A percentile compares a stretch with the other conserved stretches of the same genome.
Evolutionary conservation across 2,113 vertebrate species (phyloP).

Genomic region (Anhinga rufa): DNA sequence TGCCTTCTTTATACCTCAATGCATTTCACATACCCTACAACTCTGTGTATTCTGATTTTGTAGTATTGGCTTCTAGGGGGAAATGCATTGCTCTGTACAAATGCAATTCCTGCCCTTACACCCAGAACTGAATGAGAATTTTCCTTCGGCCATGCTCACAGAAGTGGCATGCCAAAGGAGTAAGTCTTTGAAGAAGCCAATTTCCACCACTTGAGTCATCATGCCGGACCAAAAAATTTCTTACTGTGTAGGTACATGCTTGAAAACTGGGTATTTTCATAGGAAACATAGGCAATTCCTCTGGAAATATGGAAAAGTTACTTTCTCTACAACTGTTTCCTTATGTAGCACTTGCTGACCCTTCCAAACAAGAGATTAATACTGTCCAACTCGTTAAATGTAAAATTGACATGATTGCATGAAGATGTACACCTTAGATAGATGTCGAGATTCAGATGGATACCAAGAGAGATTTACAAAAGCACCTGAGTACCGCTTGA

Average conservation of each 20-base stretch:
- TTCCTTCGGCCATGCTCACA: neutral
- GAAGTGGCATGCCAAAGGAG: neutral
- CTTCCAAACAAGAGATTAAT: neutral
- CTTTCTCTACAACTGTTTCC: neutral
- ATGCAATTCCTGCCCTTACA: neutral
- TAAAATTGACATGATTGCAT: neutral
- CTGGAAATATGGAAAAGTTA: neutral
- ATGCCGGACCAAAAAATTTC: neutral
- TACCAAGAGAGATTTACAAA: neutral
- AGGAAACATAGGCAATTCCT: neutral
- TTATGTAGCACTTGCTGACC: neutral
- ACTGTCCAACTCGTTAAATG: neutral
- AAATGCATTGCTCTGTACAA: neutral
- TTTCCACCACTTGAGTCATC: neutral
- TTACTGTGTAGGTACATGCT: neutral
- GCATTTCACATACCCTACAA: neutral
- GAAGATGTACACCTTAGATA: neutral
- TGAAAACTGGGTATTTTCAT: neutral
- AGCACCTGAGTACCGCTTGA: neutral
- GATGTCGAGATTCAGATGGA: neutral
- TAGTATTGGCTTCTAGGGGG: neutral
- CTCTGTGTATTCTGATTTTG: neutral
- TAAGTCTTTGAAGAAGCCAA: neutral
- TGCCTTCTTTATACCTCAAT: neutral
- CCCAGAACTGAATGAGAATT: neutral